Base-by-base conservation (phyloP, 2,888 invertebrate species). In the Oconnorella tubifera region DNA sequence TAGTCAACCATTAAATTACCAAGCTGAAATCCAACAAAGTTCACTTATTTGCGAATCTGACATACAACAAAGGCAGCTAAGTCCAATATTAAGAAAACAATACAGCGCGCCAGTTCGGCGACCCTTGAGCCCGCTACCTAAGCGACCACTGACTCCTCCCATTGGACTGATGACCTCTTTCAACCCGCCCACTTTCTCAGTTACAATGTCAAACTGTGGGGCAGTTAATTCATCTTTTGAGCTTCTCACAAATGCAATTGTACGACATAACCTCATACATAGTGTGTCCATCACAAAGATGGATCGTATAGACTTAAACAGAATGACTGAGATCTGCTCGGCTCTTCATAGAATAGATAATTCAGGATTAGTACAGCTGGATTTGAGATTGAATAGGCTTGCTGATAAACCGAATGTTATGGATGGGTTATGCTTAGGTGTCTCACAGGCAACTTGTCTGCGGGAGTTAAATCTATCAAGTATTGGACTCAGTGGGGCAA, bases 381-480 rank as follows among this genome's bases (percentile, higher is more conserved):
- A 51, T 51, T 19, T 51, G 4, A 51, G 53, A 51, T 6, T 51
- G 53, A 51, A 19, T 25, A 4, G 53, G 25, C 25, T 51, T 19
- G 25, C 53, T 6, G 53, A 51, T 6, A 19, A 10, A 4, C 4
- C 25, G 14, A 27, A 51, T 6, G 53, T 23, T 4, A 10, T 51
- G 53, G 53, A 23, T 6, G 25, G 53, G 25, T 27, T 51, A 27
- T 23, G 14, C 4, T 4, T 19, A 19, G 53, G 53, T 19, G 23
- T 51, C 25, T 6, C 53, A 6, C 14, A 51, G 53, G 77, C 78
- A 57, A 67, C 70, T 23, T 68, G 70, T 25, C 63, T 80, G 31
- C 69, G 73, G 6, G 69, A 73, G 32, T 68, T 80, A 27, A 79
- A 79, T 63, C 67, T 79, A 19, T 76, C 77, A 10, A 78, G 79